Evolutionary conservation across 64 coral and sea anemone genomes (phyloP).

Genomic region (Anthopleura sola): DNA sequence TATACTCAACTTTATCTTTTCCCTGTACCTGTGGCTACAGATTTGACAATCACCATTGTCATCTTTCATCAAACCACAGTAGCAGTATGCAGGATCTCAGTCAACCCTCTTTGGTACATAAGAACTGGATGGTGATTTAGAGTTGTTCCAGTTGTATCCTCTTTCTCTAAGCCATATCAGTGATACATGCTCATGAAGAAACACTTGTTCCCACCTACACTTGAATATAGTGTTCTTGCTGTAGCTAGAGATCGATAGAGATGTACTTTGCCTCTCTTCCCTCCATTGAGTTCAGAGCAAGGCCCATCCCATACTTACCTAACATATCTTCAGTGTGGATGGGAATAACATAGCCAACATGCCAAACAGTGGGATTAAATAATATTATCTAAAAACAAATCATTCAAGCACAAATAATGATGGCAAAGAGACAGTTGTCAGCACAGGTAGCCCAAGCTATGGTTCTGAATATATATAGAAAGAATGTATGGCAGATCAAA

Average conservation of each 20-base stretch:
- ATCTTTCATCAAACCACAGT: constrained; percentile 21
- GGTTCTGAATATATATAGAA: too few relatives aligned
- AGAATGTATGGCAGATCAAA: too few relatives aligned
- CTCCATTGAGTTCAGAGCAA: constrained; percentile 60
- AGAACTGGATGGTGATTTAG: neutral
- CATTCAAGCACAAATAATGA: constrained; percentile 15
- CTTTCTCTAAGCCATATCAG: constrained; percentile 42
- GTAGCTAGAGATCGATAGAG: constrained; percentile 37
- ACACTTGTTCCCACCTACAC: constrained; percentile 28
- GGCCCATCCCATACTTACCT: constrained; percentile 28
- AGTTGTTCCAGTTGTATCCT: constrained; percentile 16
- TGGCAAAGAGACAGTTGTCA: neutral
- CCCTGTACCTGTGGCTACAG: constrained; percentile 9
- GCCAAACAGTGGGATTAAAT: constrained; percentile 40
- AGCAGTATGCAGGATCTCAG: neutral
- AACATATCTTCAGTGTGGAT: constrained; percentile 50
- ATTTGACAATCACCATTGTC: neutral
- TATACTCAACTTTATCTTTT: constrained; percentile 7
- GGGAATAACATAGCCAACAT: constrained; percentile 30
- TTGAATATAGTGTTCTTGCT: constrained; percentile 10
- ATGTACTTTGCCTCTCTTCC: constrained; percentile 48
- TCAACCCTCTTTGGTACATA: constrained; percentile 26
- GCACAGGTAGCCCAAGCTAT: too few relatives aligned
- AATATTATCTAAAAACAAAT: neutral
- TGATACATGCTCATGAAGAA: constrained; percentile 54